Conservation (phyloP, 2,888 invertebrate genomes). For the Agonum fuliginosum region DNA sequence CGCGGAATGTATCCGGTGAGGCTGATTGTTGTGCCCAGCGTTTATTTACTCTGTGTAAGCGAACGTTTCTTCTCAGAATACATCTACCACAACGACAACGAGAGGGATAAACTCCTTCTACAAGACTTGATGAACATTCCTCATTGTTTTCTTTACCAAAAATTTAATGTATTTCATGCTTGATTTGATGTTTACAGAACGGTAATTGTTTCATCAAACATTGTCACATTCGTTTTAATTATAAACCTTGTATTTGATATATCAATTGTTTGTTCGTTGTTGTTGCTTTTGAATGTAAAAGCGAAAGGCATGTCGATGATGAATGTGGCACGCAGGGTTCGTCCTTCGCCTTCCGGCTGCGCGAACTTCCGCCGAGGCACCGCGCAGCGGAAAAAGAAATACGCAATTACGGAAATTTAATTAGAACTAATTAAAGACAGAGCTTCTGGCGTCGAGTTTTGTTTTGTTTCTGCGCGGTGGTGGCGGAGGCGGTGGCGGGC, state of each 20-base stretch:
- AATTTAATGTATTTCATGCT: conserved; percentile 38
- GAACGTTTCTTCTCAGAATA: conserved; percentile 7
- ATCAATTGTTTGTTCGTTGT: no score
- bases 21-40: conserved; percentile 65
- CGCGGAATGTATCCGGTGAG: conserved; percentile 65
- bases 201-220: neutral
- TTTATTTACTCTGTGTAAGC: conserved; percentile 65
- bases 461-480: conserved; percentile 63
- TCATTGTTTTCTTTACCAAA: conserved; percentile 40
- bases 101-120: neutral
- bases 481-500: conserved; percentile 61
- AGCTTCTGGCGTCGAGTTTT: conserved; percentile 64
- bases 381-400: conserved; percentile 63
- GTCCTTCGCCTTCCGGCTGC: conserved; percentile 29
- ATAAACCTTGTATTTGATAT: neutral
- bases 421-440: conserved; percentile 71
- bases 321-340: conserved; percentile 8
- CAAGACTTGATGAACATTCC: conserved; percentile 7
- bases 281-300: neutral
- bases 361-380: conserved; percentile 61
- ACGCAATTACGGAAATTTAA: conserved; percentile 72
- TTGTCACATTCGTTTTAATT: neutral
- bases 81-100: neutral
- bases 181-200: neutral
- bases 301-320: conserved; percentile 22